These are phyloP conservation scores for Clunio marinus DNA, from an alignment of 2,888 invertebrate species.

Conservation along the genomic window DNA sequence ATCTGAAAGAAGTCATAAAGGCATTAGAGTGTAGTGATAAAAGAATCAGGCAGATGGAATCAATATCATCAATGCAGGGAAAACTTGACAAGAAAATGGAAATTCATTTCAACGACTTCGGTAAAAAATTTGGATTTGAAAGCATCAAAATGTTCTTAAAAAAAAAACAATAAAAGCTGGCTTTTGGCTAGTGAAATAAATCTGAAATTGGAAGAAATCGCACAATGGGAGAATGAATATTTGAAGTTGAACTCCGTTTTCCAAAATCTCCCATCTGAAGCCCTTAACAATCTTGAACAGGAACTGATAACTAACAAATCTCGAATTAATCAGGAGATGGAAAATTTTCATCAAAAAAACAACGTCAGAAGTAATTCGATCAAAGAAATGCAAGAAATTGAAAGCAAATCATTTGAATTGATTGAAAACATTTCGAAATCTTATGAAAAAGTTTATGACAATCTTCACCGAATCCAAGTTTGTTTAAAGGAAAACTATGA, in stretches of 20 bases:
- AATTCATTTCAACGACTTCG: not conserved
- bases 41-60: no score
- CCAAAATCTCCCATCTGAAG: no score
- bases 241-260: no score
- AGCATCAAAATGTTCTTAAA: not conserved
- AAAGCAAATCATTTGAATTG: not conserved
- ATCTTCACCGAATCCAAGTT: not conserved
- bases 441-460: not conserved
- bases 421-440: not conserved
- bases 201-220: no score
- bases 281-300: no score
- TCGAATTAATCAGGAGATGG: not conserved
- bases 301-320: no score
- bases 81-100: not conserved
- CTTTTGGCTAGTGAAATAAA: no score
- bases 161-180: no score
- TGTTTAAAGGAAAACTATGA: slow-evolving; percentile 3
- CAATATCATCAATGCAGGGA: not conserved
- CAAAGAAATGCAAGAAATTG: not conserved
- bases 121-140: not conserved
- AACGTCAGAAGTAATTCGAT: no score
- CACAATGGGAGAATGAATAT: no score
- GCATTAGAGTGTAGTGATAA: no score
- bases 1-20: not conserved
- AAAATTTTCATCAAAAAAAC: not conserved